phyloP scores from a whole-genome alignment of 2,113 vertebrate genomes.

The Amblyopsis rosae region DNA sequence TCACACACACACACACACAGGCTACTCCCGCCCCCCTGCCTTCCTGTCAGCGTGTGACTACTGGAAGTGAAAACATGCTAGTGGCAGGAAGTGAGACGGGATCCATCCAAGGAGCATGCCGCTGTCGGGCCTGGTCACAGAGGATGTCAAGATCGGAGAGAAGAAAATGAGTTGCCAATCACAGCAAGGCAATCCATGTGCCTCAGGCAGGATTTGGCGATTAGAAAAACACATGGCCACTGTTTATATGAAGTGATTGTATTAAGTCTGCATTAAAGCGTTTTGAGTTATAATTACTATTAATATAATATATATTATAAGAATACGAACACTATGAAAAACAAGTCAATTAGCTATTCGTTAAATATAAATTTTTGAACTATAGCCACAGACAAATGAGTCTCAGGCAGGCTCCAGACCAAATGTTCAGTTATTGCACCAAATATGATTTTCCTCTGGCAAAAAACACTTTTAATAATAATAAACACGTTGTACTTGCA shows the following conservation, averaged over 20 bases:
- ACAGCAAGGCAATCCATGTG: constrained; percentile 26
- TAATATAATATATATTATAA: too few relatives aligned
- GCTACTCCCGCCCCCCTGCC: constrained; percentile 1
- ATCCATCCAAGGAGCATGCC: constrained; percentile 31
- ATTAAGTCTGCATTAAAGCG: too few relatives aligned
- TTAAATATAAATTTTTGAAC: background rate
- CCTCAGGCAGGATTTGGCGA: background rate
- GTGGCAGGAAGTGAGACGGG: constrained; percentile 30
- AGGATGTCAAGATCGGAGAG: constrained; percentile 13
- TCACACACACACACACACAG: constrained; percentile 6
- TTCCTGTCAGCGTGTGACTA: constrained; percentile 40
- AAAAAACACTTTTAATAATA: too few relatives aligned
- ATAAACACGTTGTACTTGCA: too few relatives aligned
- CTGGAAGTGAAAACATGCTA: constrained; percentile 36
- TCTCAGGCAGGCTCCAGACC: too few relatives aligned
- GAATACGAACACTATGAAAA: too few relatives aligned
- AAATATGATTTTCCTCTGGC: too few relatives aligned
- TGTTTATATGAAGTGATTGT: too few relatives aligned
- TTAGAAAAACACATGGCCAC: too few relatives aligned
- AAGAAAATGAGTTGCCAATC: constrained; percentile 28
- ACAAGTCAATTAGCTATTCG: constrained; percentile 1
- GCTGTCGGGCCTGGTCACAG: constrained; percentile 20
- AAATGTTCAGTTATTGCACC: too few relatives aligned
- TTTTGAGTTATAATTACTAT: too few relatives aligned
- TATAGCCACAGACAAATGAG: too few relatives aligned